Base-by-base conservation (phyloP, 2,888 invertebrate genomes). In the Cremastinae sp. region DNA sequence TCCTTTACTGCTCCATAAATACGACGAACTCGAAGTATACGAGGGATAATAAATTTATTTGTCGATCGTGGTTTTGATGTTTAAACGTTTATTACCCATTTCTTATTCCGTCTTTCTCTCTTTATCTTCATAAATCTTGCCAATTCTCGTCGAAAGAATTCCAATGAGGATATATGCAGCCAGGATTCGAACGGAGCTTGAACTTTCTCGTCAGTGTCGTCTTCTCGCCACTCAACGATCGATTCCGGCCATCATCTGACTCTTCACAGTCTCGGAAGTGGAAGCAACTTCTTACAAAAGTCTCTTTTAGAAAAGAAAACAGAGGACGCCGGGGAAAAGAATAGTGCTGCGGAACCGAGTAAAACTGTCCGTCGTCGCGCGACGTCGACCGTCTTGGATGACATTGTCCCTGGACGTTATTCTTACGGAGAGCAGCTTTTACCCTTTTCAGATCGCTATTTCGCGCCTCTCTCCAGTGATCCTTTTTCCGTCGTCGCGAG, bases 1-100 rank as follows among this genome's bases (percentile, higher is more conserved):
- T 62, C 51, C 45, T 53, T 69, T 58, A 22, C 53, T 51, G 28
- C 22, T 43, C 58, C 73, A 59, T 69, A 69, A 72, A 64, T 69
- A 59, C 18, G 22, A 36, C 16, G 20, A 54, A 41, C 34, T 18
- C 20, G 8, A 16, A 8, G 22, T 70, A n/a, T 70, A 70, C 41
- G 66, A 62, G 61, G 22, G 7, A 56, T 59, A 49, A 62, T 49
- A 62, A 68, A 70, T 65, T 43, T 41, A 51, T 72, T 28, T 53
- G 61, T 68, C 43, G 43, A 18, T 56, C 56, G 61, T 62, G 20
- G 49, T 64, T n/a, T 9, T 56, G 62, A 43, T 72, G 20, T 51
- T 58, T 62, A 14, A 45, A 59, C 47, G 14, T 66, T 22, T 56
- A 38, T 61, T 62, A 49, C 62, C 38, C 49, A 28, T 38, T 65